Evolutionary conservation across 2,797 vertebrate species (phyloP), one percentile per base, ranked within the genome.

Genomic region (Falco columbarius): DNA sequence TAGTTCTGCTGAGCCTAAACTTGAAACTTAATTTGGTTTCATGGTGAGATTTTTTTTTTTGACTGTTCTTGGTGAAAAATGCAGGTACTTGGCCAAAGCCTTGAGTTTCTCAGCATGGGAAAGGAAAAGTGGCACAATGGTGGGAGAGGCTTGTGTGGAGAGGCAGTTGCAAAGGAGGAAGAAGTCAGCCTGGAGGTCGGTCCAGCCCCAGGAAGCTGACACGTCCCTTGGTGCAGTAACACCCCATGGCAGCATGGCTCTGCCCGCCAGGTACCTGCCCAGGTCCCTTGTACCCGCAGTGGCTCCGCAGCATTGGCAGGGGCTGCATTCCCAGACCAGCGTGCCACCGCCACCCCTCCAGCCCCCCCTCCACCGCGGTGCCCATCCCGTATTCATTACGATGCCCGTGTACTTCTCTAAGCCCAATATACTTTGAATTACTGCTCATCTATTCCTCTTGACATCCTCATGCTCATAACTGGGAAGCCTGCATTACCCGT

Each of bases 371-470:
- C 34, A 26, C 80, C 5, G 1, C 23, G 5, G 23, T 66, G 67
- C 90, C 89, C 27, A 22, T 79, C 85, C 82, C 3, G 5, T 86
- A 92, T 94, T 97, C 95, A 85, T 79, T 90, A 86, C 32, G 4
- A 32, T 56, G 89, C 84, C 89, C 20, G 1, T 63, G 95, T 92
- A 93, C 89, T 77, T 79, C 95, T 94, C 97, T 13, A 19, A 91
- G 91, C 77, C 97, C 92, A 63, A 90, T 95, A 95, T 91, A 88
- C 93, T 90, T 82, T 94, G 97, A 98, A 93, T 97, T 97, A 97
- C 77, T 93, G 97, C 95, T 97, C 95, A 92, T 97, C 95, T 94
- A 63, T 96, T 96, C 91, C 94, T 97, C 95, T 84, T 95, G 94
- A 81, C 75, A 90, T 95, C 97, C 96, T 97, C 71, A 24, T 72